Conservation (phyloP, 2,113 vertebrate species). For the Myocastor coypus region DNA sequence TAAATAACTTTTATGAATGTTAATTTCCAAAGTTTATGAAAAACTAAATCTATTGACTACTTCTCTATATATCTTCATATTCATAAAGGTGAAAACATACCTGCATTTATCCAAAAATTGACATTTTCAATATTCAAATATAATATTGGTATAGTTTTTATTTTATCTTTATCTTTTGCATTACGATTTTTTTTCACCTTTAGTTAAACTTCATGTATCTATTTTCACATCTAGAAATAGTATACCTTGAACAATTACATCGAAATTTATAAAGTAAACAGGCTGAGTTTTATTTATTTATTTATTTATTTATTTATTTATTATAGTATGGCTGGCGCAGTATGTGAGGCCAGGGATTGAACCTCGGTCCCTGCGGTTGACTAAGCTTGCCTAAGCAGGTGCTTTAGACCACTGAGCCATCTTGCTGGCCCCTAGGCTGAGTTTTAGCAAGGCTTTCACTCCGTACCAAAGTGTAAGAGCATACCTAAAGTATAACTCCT, state of each 20-base stretch:
- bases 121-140: constrained; percentile 21
- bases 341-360: too few relatives aligned
- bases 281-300: too few relatives aligned
- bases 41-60: not conserved
- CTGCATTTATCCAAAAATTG: not conserved
- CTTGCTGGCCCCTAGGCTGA: not conserved
- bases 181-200: not conserved
- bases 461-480: not conserved
- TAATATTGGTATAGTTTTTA: not conserved
- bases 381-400: too few relatives aligned
- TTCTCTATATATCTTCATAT: not conserved
- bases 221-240: not conserved
- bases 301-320: too few relatives aligned
- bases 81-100: not conserved
- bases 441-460: constrained; percentile 24
- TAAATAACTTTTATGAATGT: not conserved
- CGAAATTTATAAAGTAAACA: constrained; percentile 25
- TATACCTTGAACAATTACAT: not conserved
- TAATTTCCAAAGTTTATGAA: constrained; percentile 10
- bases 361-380: too few relatives aligned
- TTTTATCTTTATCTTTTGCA: constrained; percentile 46
- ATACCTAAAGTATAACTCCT: not conserved
- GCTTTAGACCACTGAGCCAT: too few relatives aligned
- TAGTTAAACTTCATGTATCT: not conserved
- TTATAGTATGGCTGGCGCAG: too few relatives aligned